These are phyloP conservation scores for Rostrhamus sociabilis DNA, from an alignment of 2,797 vertebrate genomes.

Conservation along the genomic window DNA sequence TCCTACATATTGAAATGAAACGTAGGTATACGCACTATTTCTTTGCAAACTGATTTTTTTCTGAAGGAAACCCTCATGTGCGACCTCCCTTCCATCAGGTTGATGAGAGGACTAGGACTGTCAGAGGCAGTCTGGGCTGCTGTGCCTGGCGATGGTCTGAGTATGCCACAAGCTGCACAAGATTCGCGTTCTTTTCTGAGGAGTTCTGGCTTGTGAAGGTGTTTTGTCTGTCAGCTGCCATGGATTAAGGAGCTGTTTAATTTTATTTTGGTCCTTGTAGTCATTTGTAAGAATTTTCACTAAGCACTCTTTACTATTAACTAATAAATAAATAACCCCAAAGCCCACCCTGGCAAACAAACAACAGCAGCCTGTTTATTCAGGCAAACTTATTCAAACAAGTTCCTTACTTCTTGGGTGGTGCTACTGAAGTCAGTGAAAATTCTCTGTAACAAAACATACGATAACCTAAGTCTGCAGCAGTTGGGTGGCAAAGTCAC, in stretches of 20 bases:
- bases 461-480: not conserved
- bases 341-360: not conserved
- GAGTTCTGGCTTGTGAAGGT: not conserved
- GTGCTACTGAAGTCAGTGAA: not conserved
- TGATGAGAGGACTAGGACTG: not conserved
- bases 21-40: accelerated
- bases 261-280: not conserved
- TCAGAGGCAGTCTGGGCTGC: not conserved
- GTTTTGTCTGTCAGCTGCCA: not conserved
- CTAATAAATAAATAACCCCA: not conserved
- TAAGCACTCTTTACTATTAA: not conserved
- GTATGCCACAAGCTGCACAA: not conserved
- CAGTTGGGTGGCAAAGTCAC: not conserved
- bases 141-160: not conserved
- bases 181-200: not conserved
- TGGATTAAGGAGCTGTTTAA: not conserved
- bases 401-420: not conserved
- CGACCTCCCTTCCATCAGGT: accelerated
- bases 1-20: not conserved
- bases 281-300: not conserved
- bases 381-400: not conserved
- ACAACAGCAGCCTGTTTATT: not conserved
- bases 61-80: not conserved
- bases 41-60: not conserved
- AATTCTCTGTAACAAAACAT: not conserved